A percentile compares a stretch with the other conserved stretches of the same genome.
These are phyloP conservation scores for Dicranocentrus wangi DNA, from an alignment of 2,888 invertebrate species.

Conservation along the genomic window DNA sequence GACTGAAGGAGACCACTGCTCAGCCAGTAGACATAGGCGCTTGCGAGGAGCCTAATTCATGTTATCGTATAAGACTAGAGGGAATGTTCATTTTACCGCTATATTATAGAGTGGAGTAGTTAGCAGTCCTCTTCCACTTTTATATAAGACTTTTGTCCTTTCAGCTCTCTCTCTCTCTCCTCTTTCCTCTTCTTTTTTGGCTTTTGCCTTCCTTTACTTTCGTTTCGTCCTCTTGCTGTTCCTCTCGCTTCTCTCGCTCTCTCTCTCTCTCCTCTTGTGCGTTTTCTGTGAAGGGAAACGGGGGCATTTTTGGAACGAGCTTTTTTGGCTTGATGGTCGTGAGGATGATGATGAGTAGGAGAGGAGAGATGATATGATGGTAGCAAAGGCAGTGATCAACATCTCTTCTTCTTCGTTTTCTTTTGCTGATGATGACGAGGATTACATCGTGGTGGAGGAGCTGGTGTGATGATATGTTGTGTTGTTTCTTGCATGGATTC, in stretches of 20 bases:
- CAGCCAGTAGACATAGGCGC: neutral
- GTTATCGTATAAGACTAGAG: neutral
- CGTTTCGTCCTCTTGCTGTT: conserved; percentile 14
- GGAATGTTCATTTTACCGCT: neutral
- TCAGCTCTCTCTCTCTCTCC: conserved; percentile 2
- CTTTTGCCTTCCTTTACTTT: conserved; percentile 15
- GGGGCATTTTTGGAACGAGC: conserved; percentile 50
- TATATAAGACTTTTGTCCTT: conserved; percentile 1
- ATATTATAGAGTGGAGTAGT: neutral
- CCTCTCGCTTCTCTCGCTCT: conserved; percentile 15
- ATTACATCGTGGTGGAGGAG: neutral
- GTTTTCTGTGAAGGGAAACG: conserved; percentile 25
- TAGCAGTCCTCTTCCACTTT: conserved; percentile 7
- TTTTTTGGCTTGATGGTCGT: conserved; percentile 29
- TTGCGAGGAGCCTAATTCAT: neutral
- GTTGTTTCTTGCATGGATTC: conserved; percentile 2
- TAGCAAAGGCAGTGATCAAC: neutral
- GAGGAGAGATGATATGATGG: neutral
- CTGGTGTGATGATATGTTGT: conserved; percentile 9
- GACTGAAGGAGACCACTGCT: conserved; percentile 5
- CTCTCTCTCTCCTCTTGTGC: conserved; percentile 6
- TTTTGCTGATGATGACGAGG: neutral
- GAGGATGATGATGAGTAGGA: conserved; percentile 2
- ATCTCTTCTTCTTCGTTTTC: conserved; percentile 5
- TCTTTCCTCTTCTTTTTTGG: conserved; percentile 14